Evolutionary conservation across 1,140 invertebrate genomes (phyloP), one percentile per base, ranked within the genome.

Genomic region (Drosophila takahashii): DNA sequence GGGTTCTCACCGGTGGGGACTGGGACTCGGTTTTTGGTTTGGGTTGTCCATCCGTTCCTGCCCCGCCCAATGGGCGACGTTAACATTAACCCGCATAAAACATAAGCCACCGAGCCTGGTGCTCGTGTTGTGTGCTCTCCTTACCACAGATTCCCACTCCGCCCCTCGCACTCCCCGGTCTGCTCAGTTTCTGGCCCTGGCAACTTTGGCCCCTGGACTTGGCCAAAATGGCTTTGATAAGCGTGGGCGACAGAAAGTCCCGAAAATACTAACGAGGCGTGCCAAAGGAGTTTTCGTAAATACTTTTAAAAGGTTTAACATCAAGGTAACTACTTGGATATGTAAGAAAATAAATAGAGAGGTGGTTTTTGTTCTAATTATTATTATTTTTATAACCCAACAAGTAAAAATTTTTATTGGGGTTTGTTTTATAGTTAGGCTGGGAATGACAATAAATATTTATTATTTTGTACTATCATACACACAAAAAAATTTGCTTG

Each of bases 71-170:
- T 42, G 15, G 16, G 0, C 16, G 3, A 18, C 39, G 39, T 37
- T 37, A 32, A 39, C 51, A 45, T 72, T 69, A 65, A 58, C 80
- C 76, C 75, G 80, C 80, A 83, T 83, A 76, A 72, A 69, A 66
- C 65, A 76, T 83, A 79, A 79, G 57, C 80, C 80, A 75, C 37
- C 64, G 48, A 65, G 64, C 45, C 39, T 39, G 48, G 45, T 60
- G 29, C 41, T 50, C 45, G 45, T 64, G 79, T 62, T 48, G 64
- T 56, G 47, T 70, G 73, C 56, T 42, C 45, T 57, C 36, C 34
- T 10, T 52, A 7, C 32, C 32, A n/a, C 61, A 9, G 15, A 34
- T 16, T 8, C 7, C 32, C 32, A 9, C 39, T 13, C 45, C 15
- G 10, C 39, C 29, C 39, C 32, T 22, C 39, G 16, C 10, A 13